These are phyloP conservation scores for Agrotis puta DNA, from an alignment of 2,888 invertebrate species.

Conservation along the genomic window DNA sequence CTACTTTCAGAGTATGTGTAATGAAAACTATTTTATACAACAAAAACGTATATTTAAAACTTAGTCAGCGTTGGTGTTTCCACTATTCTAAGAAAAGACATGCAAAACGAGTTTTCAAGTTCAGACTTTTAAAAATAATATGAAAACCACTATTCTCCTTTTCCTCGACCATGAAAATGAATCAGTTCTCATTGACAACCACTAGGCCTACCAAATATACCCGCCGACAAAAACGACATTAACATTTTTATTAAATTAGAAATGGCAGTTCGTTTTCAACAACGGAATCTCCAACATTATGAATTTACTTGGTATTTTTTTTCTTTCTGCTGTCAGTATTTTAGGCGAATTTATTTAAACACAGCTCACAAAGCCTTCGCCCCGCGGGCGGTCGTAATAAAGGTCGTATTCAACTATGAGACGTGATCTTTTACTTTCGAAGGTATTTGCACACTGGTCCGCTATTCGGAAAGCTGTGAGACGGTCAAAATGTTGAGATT, in stretches of 20 bases:
- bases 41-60: too few relatives aligned
- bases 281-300: constrained; percentile 46
- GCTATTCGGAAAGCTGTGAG: constrained; percentile 4
- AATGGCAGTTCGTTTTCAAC: constrained; percentile 24
- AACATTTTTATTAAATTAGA: constrained; percentile 41
- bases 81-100: too few relatives aligned
- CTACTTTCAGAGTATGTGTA: background rate
- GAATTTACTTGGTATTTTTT: constrained; percentile 57
- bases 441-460: constrained; percentile 45
- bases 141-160: too few relatives aligned
- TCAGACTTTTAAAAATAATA: too few relatives aligned
- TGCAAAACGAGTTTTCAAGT: too few relatives aligned
- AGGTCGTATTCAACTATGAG: constrained; percentile 63
- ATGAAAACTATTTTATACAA: too few relatives aligned
- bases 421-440: constrained; percentile 62
- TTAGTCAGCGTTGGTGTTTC: too few relatives aligned
- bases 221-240: background rate
- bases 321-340: constrained; percentile 52
- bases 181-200: background rate
- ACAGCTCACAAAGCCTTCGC: constrained; percentile 52
- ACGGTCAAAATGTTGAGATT: constrained; percentile 14
- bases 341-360: constrained; percentile 63
- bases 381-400: constrained; percentile 63
- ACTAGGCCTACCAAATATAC: background rate
- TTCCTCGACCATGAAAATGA: too few relatives aligned